Evolutionary conservation across 2,113 vertebrate genomes (phyloP), one percentile per base, ranked within the genome.

Genomic region (Pluvialis apricaria): DNA sequence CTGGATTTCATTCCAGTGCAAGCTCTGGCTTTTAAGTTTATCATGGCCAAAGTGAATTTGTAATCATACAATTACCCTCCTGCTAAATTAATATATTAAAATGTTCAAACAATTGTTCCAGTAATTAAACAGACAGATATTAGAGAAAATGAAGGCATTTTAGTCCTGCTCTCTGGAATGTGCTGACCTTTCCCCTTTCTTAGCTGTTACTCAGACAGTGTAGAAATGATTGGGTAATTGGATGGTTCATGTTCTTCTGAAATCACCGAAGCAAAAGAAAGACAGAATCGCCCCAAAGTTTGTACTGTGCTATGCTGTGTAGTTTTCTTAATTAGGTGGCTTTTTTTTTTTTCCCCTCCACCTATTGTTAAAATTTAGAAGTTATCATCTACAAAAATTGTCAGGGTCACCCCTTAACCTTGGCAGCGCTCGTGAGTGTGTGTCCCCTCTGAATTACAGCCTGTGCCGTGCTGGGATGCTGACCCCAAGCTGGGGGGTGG

Each of bases 21-120:
- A 26, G 71, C 82, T 82, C 72, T 2, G 6, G 15, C 88, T 92
- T 75, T 76, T 52, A 55, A 9, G 86, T 54, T 76, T 93, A 78
- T 84, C 45, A 22, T 7, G 5, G 66, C 84, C 87, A 68, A 20
- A 93, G 88, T 75, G 94, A 89, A 96, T 94, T 93, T 93, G 92
- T 96, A 92, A 94, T 95, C 97, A 86, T 17, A 90, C 95, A 90
- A 93, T 96, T 95, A 93, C 93, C 82, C 88, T 92, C 71, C 92
- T 77, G 91, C 91, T 97, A 96, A 96, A 97, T 97, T 97, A 97
- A 96, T 97, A 89, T 76, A 95, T 97, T 96, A 86, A 96, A 97
- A 96, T 96, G 97, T 97, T 98, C 94, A 96, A 97, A 97, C 96
- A 94, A 96, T 97, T 94, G 97, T 97, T 97, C 92, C 94, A 96